A percentile compares a stretch with the other conserved stretches of the same genome.
Evolutionary conservation across 2,888 invertebrate genomes (phyloP).

Genomic region (Phrixothrix hirtus): DNA sequence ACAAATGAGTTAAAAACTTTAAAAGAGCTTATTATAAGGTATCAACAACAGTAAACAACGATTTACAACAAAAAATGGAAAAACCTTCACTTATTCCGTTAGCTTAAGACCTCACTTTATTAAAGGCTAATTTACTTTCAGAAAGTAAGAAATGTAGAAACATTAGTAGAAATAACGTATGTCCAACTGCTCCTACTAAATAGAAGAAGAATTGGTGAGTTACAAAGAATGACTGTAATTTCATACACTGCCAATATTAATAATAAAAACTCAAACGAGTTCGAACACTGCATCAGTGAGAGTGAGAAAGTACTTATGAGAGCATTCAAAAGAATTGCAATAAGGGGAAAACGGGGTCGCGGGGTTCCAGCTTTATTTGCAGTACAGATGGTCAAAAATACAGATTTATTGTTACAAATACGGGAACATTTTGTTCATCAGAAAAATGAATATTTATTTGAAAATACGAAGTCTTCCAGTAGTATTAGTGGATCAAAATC

Average conservation of each 20-base stretch:
- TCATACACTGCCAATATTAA: neutral
- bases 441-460: conserved; percentile 5
- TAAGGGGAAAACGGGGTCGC: conserved; percentile 15
- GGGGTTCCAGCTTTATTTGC: conserved; percentile 15
- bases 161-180: conserved; percentile 15
- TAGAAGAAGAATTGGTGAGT: conserved; percentile 23
- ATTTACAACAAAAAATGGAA: conserved; percentile 14
- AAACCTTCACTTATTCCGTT: conserved; percentile 26
- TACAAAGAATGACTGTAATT: conserved; percentile 13
- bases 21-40: conserved; percentile 5
- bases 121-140: conserved; percentile 17
- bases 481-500: conserved; percentile 6
- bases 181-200: conserved; percentile 23
- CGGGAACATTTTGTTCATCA: conserved; percentile 1
- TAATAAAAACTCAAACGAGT: conserved; percentile 6
- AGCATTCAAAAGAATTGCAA: conserved; percentile 11
- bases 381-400: conserved; percentile 12
- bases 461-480: neutral
- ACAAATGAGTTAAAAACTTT: conserved; percentile 1
- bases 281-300: conserved; percentile 2
- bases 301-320: conserved; percentile 11
- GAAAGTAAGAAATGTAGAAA: conserved; percentile 8
- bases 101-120: conserved; percentile 23
- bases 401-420: conserved; percentile 22
- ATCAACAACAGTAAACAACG: conserved; percentile 1